Conservation (phyloP, 2,888 invertebrate species). For the Athetis lepigone region DNA sequence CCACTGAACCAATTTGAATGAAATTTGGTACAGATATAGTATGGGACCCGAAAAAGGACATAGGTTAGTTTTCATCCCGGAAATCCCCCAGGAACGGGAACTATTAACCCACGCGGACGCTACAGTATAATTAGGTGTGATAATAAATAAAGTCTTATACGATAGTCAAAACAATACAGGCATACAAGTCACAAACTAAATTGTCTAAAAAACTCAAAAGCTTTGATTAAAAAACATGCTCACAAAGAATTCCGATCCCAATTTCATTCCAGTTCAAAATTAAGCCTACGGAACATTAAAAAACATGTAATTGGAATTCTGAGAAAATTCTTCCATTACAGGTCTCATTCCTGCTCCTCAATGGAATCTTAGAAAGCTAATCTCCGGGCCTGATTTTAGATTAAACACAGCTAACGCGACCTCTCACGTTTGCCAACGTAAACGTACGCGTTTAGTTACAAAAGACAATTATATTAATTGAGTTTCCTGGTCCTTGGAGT, state of each 20-base stretch:
- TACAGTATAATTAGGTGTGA: no score
- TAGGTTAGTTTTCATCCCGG: no score
- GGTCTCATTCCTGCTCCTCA: not conserved
- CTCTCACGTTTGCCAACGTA: not conserved
- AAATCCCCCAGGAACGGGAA: no score
- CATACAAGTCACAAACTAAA: no score
- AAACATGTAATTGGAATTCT: conserved; percentile 17
- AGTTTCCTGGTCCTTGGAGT: conserved; percentile 19
- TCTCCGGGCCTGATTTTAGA: not conserved
- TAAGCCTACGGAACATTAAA: not conserved
- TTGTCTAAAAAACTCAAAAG: not conserved
- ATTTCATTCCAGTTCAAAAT: not conserved
- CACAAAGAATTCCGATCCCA: not conserved
- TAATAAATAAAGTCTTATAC: no score
- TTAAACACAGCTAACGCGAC: not conserved
- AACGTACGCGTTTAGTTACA: conserved; percentile 20
- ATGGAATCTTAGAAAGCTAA: conserved; percentile 7
- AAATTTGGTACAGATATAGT: no score
- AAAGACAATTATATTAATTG: conserved; percentile 41
- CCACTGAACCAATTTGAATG: no score
- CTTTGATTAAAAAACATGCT: not conserved
- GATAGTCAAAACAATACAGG: no score
- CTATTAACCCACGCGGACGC: no score
- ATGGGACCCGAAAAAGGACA: no score
- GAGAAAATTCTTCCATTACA: not conserved